Conservation (phyloP, 2,113 vertebrate species). For the Mormyrus lacerda region DNA sequence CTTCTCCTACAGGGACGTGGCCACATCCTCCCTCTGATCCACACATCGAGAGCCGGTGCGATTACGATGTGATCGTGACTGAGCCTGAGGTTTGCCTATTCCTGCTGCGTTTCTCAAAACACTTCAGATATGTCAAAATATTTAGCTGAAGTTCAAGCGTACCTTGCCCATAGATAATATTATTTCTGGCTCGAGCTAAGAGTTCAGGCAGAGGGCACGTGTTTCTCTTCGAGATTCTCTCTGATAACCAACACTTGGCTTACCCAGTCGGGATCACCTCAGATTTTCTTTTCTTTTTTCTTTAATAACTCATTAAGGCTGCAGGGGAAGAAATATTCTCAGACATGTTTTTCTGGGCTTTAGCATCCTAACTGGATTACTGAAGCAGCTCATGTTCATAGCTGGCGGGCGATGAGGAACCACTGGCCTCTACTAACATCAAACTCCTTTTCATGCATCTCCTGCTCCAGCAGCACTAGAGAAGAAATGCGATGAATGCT, state of each 20-base stretch:
- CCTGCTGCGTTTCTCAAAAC: neutral
- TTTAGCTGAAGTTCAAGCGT: neutral
- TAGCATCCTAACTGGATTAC: neutral
- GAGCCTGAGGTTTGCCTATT: neutral
- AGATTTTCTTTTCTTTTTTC: neutral
- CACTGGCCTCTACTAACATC: neutral
- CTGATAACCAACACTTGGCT: neutral
- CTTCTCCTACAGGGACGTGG: neutral
- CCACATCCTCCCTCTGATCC: neutral
- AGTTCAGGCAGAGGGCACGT: neutral
- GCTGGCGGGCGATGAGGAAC: neutral
- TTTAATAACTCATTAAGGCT: neutral
- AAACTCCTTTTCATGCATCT: neutral
- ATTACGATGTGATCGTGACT: neutral
- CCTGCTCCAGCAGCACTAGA: neutral
- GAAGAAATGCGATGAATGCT: neutral
- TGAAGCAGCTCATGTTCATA: neutral
- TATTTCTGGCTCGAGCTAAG: neutral
- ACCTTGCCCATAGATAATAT: conserved; percentile 1
- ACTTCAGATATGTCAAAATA: conserved; percentile 2
- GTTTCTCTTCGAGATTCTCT: neutral
- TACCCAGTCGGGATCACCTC: neutral
- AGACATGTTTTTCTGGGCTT: neutral
- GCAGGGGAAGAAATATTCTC: neutral
- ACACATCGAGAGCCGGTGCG: neutral